phyloP scores from a whole-genome alignment of 2,797 vertebrate genomes.

The Scolopax bukidnonensis region DNA sequence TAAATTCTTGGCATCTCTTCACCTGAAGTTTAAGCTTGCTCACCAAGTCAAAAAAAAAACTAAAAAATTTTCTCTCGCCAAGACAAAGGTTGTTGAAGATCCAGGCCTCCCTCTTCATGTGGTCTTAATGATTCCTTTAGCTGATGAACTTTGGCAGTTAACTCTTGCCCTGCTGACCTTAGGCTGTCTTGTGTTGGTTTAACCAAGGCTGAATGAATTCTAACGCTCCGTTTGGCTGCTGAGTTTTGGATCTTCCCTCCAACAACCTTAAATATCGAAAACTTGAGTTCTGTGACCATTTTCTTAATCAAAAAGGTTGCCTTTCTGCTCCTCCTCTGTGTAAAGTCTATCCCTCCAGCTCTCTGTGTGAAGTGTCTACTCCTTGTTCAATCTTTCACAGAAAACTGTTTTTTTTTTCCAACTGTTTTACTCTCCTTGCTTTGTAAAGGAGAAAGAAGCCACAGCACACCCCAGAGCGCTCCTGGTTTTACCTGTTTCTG shows the following conservation, averaged over 20 bases:
- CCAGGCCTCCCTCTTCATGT: background rate
- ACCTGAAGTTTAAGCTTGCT: background rate
- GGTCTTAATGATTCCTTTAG: background rate
- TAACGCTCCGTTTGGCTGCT: background rate
- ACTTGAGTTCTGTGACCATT: background rate
- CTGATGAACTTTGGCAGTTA: background rate
- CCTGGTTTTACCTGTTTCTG: background rate
- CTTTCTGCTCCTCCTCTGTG: background rate
- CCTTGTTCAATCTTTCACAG: background rate
- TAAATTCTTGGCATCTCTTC: background rate
- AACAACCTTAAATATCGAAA: background rate
- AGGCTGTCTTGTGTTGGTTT: background rate
- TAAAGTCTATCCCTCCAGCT: background rate
- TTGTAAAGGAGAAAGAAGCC: background rate
- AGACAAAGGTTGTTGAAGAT: background rate
- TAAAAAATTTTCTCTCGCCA: background rate
- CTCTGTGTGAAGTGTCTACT: background rate
- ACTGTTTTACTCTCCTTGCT: background rate
- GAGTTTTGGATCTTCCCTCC: background rate
- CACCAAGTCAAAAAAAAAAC: background rate
- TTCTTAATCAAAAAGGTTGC: background rate
- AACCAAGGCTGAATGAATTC: background rate
- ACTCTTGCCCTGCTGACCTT: background rate
- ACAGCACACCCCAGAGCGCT: accelerated
- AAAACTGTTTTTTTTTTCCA: background rate